These are phyloP conservation scores for Scomber scombrus DNA, from an alignment of 2,113 vertebrate genomes.

Conservation along the genomic window DNA sequence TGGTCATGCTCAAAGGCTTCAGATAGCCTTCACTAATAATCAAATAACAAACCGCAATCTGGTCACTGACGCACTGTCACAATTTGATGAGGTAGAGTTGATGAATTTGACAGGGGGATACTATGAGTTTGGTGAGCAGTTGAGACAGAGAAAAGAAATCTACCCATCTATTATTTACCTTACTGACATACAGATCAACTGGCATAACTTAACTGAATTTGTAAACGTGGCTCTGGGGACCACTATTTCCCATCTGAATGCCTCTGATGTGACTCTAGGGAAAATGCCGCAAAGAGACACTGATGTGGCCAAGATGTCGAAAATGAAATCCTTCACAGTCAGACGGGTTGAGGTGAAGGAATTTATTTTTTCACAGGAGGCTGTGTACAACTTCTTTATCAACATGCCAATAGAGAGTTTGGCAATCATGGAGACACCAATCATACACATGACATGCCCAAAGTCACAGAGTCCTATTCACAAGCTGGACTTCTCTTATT, in stretches of 20 bases:
- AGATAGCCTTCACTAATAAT: conserved; percentile 67
- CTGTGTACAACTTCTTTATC: conserved; percentile 86
- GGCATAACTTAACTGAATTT: conserved; percentile 74
- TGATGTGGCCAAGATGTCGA: conserved; percentile 11
- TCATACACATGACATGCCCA: conserved; percentile 92
- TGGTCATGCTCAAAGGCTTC: conserved; percentile 80
- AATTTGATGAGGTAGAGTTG: conserved; percentile 79
- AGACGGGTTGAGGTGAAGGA: conserved; percentile 45
- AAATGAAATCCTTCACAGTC: conserved; percentile 79
- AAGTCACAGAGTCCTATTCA: conserved; percentile 77
- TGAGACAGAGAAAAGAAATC: conserved; percentile 35
- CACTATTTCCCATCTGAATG: conserved; percentile 75
- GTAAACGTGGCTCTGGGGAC: conserved; percentile 78
- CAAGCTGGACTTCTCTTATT: conserved; percentile 87
- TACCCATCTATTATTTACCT: conserved; percentile 78
- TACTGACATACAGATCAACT: conserved; percentile 79
- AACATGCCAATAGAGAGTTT: conserved; percentile 85
- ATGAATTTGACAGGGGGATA: conserved; percentile 51
- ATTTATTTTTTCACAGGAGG: conserved; percentile 84
- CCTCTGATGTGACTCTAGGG: conserved; percentile 68
- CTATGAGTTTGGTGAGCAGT: conserved; percentile 39
- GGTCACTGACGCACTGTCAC: conserved; percentile 78
- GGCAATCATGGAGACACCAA: conserved; percentile 77
- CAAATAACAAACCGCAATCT: conserved; percentile 52
- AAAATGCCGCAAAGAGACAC: background rate